phyloP scores from a whole-genome alignment of 92 coral and sea anemone genomes.

The Epizoanthus ramosus region DNA sequence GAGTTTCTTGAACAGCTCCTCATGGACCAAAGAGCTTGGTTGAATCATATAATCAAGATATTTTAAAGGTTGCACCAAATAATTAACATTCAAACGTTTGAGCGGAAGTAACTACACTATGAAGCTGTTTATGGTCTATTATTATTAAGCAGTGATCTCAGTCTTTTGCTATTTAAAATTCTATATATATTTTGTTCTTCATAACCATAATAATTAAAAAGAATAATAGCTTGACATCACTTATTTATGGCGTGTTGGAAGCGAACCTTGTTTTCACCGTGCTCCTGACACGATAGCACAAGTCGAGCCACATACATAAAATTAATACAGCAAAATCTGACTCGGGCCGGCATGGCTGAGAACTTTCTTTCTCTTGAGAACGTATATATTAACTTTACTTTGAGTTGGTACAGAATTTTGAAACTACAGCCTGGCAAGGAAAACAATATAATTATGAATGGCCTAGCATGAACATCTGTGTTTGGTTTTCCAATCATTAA shows the following conservation, averaged over 20 bases:
- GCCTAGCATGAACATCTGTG: background rate
- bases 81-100: background rate
- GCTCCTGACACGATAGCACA: too few species aligned
- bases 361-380: too few species aligned
- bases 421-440: conserved; percentile 8
- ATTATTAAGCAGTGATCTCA: background rate
- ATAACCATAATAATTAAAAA: background rate
- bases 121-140: background rate
- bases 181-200: background rate
- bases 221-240: too few species aligned
- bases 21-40: background rate
- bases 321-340: background rate
- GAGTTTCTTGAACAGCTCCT: too few species aligned
- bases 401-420: background rate
- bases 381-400: background rate
- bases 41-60: background rate
- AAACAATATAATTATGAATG: background rate
- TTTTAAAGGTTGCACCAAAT: background rate
- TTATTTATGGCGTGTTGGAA: too few species aligned
- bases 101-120: background rate
- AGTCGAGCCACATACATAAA: too few species aligned
- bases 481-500: background rate
- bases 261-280: too few species aligned
- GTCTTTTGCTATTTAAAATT: background rate
- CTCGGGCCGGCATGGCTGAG: background rate